Evolutionary conservation across 2,888 invertebrate species (phyloP).

Genomic region (Merodon equestris): DNA sequence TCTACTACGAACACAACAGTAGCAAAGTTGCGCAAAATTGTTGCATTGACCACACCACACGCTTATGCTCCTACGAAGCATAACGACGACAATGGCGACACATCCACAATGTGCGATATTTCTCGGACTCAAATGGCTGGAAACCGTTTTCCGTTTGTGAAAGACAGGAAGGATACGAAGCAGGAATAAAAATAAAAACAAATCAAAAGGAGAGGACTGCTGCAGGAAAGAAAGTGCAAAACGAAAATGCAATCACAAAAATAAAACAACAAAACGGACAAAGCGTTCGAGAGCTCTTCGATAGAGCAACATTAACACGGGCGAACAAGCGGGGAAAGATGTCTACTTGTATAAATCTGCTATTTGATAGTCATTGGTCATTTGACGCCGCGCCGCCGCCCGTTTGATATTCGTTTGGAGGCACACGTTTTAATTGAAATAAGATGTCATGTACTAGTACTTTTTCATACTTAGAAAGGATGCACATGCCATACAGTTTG

Average conservation of each 20-base stretch:
- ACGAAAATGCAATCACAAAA: too few relatives aligned
- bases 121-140: conserved; percentile 24
- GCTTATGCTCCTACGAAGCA: neutral
- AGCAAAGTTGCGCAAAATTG: conserved; percentile 24
- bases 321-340: too few relatives aligned
- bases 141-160: conserved; percentile 16
- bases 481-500: too few relatives aligned
- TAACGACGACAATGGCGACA: too few relatives aligned
- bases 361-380: too few relatives aligned
- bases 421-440: conserved; percentile 13
- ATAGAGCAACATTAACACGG: too few relatives aligned
- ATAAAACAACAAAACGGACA: too few relatives aligned
- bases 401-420: neutral
- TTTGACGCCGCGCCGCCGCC: too few relatives aligned
- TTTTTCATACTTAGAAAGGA: conserved; percentile 11
- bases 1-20: neutral
- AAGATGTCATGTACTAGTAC: conserved; percentile 6
- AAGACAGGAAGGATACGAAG: conserved; percentile 15
- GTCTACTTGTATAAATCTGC: too few relatives aligned
- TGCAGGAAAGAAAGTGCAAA: too few relatives aligned
- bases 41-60: conserved; percentile 21
- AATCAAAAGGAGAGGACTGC: too few relatives aligned
- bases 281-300: too few relatives aligned
- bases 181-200: neutral
- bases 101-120: conserved; percentile 12